Percentiles rank a stretch among this genome's conserved stretches.
Conservation (phyloP, 2,888 invertebrate genomes). For the Xanthia icteritia region DNA sequence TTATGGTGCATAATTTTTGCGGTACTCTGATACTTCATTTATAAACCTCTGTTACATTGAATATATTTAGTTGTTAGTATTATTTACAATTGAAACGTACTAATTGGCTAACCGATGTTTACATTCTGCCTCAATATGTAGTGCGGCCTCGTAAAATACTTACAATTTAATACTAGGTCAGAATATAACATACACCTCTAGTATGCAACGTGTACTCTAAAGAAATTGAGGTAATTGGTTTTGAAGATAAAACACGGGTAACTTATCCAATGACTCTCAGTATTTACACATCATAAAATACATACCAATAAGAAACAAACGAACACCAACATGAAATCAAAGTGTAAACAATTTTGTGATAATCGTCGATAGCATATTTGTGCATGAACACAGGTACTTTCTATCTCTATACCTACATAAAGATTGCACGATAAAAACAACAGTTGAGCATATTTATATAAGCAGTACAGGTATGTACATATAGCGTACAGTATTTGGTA, state of each 20-base stretch:
- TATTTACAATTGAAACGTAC: constrained; percentile 84
- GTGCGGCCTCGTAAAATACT: constrained; percentile 82
- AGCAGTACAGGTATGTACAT: constrained; percentile 77
- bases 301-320: constrained; percentile 68
- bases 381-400: constrained; percentile 78
- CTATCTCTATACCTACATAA: constrained; percentile 76
- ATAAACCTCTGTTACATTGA: constrained; percentile 75
- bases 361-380: constrained; percentile 61
- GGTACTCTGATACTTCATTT: constrained; percentile 69
- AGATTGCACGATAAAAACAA: constrained; percentile 81
- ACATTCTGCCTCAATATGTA: constrained; percentile 75
- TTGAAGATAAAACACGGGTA: constrained; percentile 87
- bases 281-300: constrained; percentile 83
- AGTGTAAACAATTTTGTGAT: constrained; percentile 73
- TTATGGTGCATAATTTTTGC: constrained; percentile 74
- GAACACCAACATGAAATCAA: constrained; percentile 63
- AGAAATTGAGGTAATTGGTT: constrained; percentile 90
- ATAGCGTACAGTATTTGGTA: constrained; percentile 80
- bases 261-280: constrained; percentile 89
- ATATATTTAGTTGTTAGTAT: constrained; percentile 72
- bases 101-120: constrained; percentile 80
- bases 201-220: constrained; percentile 85
- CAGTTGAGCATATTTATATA: constrained; percentile 76
- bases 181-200: constrained; percentile 83
- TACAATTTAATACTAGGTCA: constrained; percentile 85